phyloP scores from a whole-genome alignment of 2,888 invertebrate species.

The Ophion slaviceki region DNA sequence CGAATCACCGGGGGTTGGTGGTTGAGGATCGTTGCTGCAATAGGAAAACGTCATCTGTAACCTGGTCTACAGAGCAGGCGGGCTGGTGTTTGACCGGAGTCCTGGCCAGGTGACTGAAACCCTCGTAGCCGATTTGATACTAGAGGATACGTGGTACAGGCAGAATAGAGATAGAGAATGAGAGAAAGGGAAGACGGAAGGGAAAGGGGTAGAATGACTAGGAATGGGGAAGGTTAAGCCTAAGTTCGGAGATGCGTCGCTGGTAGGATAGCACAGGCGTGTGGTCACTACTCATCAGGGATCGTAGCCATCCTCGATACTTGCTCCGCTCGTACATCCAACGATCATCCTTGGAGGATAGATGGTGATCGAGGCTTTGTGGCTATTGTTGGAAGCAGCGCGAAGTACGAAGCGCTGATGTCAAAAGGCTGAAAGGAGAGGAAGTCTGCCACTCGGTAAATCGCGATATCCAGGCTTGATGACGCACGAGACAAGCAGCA shows the following conservation, averaged over 20 bases:
- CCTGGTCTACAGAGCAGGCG: neutral
- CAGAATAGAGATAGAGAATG: neutral
- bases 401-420: neutral
- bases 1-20: conserved; percentile 75
- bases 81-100: conserved; percentile 28
- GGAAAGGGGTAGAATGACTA: conserved; percentile 52
- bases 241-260: neutral
- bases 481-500: neutral
- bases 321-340: conserved; percentile 12
- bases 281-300: conserved; percentile 79
- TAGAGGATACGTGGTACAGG: conserved; percentile 18
- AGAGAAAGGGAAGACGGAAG: neutral
- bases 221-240: conserved; percentile 68
- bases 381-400: neutral
- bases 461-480: neutral
- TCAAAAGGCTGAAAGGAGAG: neutral
- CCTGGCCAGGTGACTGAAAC: conserved; percentile 51
- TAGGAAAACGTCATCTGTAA: conserved; percentile 27
- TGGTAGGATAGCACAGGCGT: conserved; percentile 59
- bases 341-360: conserved; percentile 30
- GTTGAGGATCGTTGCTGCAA: conserved; percentile 40
- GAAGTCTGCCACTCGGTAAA: neutral
- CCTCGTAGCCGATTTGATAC: conserved; percentile 53
- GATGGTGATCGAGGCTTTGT: conserved; percentile 10
- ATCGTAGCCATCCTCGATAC: conserved; percentile 75